Base-by-base conservation (phyloP, 2,888 invertebrate genomes). In the Mythimna loreyi region DNA sequence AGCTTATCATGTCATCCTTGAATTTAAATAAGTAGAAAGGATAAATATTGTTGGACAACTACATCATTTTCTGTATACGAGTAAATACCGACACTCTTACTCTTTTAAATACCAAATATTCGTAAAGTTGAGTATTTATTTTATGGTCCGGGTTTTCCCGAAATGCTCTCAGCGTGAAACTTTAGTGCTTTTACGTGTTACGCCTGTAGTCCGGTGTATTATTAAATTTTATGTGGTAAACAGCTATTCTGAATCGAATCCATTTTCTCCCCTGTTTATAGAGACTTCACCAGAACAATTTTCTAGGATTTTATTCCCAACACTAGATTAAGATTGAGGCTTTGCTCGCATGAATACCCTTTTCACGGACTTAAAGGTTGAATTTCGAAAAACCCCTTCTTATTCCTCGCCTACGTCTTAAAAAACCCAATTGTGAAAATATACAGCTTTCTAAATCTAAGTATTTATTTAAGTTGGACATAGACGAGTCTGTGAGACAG, bases 161-260 rank as follows among this genome's bases (percentile, higher is more conserved):
- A 67, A 69, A 55, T 62, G 47, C 33, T 78, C 78, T 52, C 75
- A 59, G 72, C 70, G 69, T 73, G 75, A 67, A 76, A 80, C 69
- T 77, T 65, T 81, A 86, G 87, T 85, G 87, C 85, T 80, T 87
- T 87, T 79, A 81, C 83, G 80, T 87, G 87, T 87, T 79, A 72
- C 52, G 60, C 66, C 28, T 53, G 57, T 64, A 61, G 72, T 63
- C 40, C 57, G 52, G 57, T 81, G 63, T 69, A 79, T 72, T 83
- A 83, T 82, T 80, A 75, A 78, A 76, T 70, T 80, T 73, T 80
- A 82, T 74, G 68, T 52, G 56, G 53, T 60, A 64, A 76, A 69
- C 67, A 56, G 56, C 56, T 40, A 74, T 61, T 72, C 9, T 40
- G 52, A 52, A 67, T 78, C 45, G 63, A 55, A 74, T 68, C 62